Evolutionary conservation across 1,140 invertebrate species (phyloP), one percentile per base, ranked within the genome.

Genomic region (Cotesia vestalis): DNA sequence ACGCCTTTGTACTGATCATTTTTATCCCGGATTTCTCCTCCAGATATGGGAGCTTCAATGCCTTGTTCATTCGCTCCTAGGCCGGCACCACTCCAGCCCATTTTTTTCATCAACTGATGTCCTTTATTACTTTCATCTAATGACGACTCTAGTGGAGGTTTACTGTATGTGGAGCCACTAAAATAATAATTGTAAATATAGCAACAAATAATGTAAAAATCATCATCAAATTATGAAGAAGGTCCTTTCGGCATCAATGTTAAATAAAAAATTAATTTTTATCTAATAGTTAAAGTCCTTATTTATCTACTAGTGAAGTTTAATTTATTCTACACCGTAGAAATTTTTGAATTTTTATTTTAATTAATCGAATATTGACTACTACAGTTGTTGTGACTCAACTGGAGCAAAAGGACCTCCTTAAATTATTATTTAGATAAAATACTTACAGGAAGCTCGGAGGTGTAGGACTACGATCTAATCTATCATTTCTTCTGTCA

Each of bases 21-120:
- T 74, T 91, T 89, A 81, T 98, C 96, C n/a, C 96, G 88, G 51
- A 97, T 94, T 80, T 98, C 94, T 46, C 95, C 96, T 0, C 94
- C 95, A 51, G 94, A 93, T 74, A 99, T 97, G 0, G 97, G 97
- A 76, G 96, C 93, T 75, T 96, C 94, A 70, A 98, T 98, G 17
- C 97, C 97, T 84, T 98, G 96, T 72, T 98, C 96, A 52, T 95
- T 92, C 0, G 93, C 93, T 17, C 97, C 97, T 0, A 98, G 88
- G 5, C 97, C 97, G 14, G 93, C 93, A 46, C 94, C 94, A 70
- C 91, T 89, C 97, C 97, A 99, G 8, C 97, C 97, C 96, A 98
- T 98, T 88, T 97, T 97, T 82, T 92, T 94, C 38, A 98, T 87
- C 86, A 99, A 91, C 84, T 98, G 96, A 87, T 98, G 96, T 0